Conservation (phyloP, 2,113 vertebrate species). For the Leucopternis melanops region DNA sequence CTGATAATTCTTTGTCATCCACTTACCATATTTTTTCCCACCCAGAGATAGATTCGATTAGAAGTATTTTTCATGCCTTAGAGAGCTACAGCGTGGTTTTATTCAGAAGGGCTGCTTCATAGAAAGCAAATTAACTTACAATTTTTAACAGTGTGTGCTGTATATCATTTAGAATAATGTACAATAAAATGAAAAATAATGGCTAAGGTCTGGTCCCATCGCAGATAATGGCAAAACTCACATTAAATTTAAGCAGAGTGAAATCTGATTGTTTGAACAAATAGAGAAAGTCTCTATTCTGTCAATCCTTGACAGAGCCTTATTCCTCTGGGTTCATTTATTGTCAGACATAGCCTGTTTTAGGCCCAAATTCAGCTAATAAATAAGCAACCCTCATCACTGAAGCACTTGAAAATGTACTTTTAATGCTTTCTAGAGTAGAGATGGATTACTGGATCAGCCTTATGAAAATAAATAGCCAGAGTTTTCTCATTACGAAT, state of each 20-base stretch:
- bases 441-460: conserved; percentile 35
- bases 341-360: neutral
- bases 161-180: conserved; percentile 40
- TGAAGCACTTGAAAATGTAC: neutral
- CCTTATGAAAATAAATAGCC: conserved; percentile 19
- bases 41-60: neutral
- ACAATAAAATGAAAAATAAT: conserved; percentile 28
- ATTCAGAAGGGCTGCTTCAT: neutral
- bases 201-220: neutral
- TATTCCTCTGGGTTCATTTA: conserved; percentile 30
- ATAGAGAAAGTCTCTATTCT: neutral
- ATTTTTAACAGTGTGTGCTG: neutral
- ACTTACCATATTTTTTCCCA: neutral
- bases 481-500: conserved; percentile 17
- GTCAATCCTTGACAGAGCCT: neutral
- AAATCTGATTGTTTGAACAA: conserved; percentile 13
- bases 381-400: conserved; percentile 31
- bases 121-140: conserved; percentile 28
- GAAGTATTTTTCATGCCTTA: conserved; percentile 23
- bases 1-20: neutral
- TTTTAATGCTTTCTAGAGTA: conserved; percentile 37
- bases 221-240: conserved; percentile 5
- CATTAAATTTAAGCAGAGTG: conserved; percentile 5
- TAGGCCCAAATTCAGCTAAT: neutral
- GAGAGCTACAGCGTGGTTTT: neutral